These are phyloP conservation scores for Cheilosia variabilis DNA, from an alignment of 2,888 invertebrate species.

Conservation along the genomic window DNA sequence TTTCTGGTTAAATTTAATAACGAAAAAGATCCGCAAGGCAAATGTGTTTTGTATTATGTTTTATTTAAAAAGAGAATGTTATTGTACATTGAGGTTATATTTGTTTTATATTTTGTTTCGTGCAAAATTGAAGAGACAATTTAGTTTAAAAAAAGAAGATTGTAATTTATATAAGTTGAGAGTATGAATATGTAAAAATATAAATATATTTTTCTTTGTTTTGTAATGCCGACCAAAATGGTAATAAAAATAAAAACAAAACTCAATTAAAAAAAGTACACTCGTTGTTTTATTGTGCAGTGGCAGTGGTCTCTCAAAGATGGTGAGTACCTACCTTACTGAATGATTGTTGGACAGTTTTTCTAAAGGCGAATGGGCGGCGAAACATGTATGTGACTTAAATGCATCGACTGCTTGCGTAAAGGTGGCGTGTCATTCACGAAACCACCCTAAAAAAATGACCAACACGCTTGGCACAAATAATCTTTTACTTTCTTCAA, in stretches of 20 bases:
- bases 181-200: conserved; percentile 43
- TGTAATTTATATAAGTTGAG: conserved; percentile 54
- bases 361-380: not conserved
- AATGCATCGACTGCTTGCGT: too few species aligned
- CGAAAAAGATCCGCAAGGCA: conserved; percentile 27
- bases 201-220: conserved; percentile 62
- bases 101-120: conserved; percentile 15
- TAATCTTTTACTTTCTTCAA: too few species aligned
- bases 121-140: conserved; percentile 27
- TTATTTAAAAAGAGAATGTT: conserved; percentile 5
- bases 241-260: conserved; percentile 66
- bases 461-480: too few species aligned
- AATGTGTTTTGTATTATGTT: conserved; percentile 39
- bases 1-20: conserved; percentile 44
- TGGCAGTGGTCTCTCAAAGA: not conserved
- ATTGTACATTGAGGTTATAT: conserved; percentile 32
- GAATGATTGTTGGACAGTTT: not conserved
- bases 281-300: not conserved
- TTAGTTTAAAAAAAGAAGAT: not conserved
- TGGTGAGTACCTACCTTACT: not conserved
- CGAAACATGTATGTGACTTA: too few species aligned
- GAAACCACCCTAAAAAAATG: too few species aligned
- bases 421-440: too few species aligned
- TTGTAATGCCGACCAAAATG: conserved; percentile 73
- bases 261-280: conserved; percentile 29